Evolutionary conservation across 2,888 invertebrate species (phyloP).

Genomic region (Torymus auratus): DNA sequence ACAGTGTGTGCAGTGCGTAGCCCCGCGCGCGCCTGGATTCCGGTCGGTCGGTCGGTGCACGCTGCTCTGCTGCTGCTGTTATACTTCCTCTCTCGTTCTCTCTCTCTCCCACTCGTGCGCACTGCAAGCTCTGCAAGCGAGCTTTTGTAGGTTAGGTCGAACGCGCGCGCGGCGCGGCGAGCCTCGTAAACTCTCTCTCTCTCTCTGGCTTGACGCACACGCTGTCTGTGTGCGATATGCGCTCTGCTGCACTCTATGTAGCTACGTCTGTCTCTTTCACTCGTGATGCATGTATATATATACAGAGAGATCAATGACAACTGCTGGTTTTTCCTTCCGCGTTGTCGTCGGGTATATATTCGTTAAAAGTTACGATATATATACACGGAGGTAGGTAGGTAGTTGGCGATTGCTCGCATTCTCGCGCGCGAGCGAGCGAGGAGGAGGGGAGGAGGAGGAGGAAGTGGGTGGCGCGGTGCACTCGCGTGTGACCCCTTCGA

Average conservation of each 20-base stretch:
- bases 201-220: neutral
- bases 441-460: neutral
- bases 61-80: neutral
- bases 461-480: neutral
- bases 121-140: neutral
- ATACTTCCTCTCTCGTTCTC: constrained; percentile 5
- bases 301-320: too few species aligned
- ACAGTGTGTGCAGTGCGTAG: too few species aligned
- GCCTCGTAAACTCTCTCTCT: neutral
- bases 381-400: too few species aligned
- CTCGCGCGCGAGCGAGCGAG: too few species aligned
- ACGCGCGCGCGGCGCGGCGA: constrained; percentile 9
- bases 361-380: too few species aligned
- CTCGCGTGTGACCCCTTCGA: constrained; percentile 57
- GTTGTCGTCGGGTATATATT: too few species aligned
- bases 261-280: too few species aligned
- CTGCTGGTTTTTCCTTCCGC: too few species aligned
- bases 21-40: neutral
- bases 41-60: neutral
- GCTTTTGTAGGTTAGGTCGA: constrained; percentile 29
- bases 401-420: too few species aligned
- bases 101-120: constrained; percentile 12
- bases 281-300: too few species aligned
- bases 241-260: too few species aligned
- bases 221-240: too few species aligned